Percentiles rank a stretch among this genome's conserved stretches.
These are phyloP conservation scores for Axis porcinus DNA, from an alignment of 2,113 vertebrate species.

Conservation along the genomic window DNA sequence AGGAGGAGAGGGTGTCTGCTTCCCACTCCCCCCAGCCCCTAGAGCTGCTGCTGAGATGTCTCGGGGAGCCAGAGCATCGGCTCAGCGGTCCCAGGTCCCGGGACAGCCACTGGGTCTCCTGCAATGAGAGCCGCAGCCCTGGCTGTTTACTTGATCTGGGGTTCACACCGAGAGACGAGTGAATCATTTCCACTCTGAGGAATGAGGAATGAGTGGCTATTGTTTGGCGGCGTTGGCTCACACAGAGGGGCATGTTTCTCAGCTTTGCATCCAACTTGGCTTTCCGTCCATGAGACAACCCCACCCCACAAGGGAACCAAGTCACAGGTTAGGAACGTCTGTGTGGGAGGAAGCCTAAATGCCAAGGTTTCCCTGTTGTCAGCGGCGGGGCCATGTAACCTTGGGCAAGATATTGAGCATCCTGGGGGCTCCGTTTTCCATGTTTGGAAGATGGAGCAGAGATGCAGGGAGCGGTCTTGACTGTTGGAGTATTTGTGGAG, in stretches of 20 bases:
- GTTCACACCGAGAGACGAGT: constrained; percentile 39
- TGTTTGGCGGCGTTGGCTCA: constrained; percentile 35
- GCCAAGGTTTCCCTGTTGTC: neutral
- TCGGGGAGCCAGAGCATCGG: accelerated
- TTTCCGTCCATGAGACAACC: neutral
- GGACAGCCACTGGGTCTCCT: neutral
- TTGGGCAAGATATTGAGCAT: neutral
- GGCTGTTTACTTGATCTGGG: constrained; percentile 37
- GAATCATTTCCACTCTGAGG: constrained; percentile 62
- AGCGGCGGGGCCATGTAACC: accelerated
- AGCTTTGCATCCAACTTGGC: constrained; percentile 13
- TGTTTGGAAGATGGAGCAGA: neutral
- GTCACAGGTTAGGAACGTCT: constrained; percentile 41
- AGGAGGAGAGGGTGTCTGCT: neutral
- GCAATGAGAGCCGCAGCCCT: neutral
- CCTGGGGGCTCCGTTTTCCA: neutral
- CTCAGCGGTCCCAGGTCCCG: accelerated
- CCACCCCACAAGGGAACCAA: constrained; percentile 28
- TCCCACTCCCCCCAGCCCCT: neutral
- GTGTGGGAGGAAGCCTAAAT: neutral
- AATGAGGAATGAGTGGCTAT: constrained; percentile 39
- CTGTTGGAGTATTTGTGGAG: neutral
- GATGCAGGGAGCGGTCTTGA: neutral
- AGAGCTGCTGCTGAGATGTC: neutral
- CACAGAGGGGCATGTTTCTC: constrained; percentile 46